Base-by-base conservation (phyloP, 2,888 invertebrate species). In the Pollenia amentaria region DNA sequence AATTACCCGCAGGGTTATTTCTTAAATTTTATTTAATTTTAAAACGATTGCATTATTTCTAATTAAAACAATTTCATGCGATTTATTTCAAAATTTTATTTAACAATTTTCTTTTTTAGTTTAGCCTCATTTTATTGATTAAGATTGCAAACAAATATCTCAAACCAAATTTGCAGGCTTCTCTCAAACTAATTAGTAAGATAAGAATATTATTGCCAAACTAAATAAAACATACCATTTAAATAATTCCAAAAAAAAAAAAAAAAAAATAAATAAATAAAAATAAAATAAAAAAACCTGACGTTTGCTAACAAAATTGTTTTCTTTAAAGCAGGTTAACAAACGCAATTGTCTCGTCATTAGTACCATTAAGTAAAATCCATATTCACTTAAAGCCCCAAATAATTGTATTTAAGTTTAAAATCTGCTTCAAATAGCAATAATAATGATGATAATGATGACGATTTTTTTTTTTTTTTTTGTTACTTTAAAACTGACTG, bases 331-430 rank as follows among this genome's bases (percentile, higher is more conserved):
- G 65, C 86, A 76, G 83, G 86, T 83, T 86, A 83, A 83, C 65
- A 86, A 86, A 86, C 83, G 83, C 76, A 73, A 73, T 62, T 46
- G 78, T 69, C 79, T 64, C 75, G 78, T 73, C 73, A 79, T 67
- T 73, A 75, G 55, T 60, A 44, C 9, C 18, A 51, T 51, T 42
- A 57, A 51, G 29, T 48, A 44, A 70, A 62, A 18, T 16, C 6
- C 51, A 70, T n/a, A 51, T 10, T 11, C 38, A n/a, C 44, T 21
- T 57, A 46, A 76, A 64, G 51, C 64, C 62, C 42, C 14, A 72
- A 78, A 42, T 48, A 44, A 75, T 75, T 14, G 18, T 29, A 29
- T 3, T 29, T 29, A 29, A 29, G 29, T 29, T 29, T 29, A 3
- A 29, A 29, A 51, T 29, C 29, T 29, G 29, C 29, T 29, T 29